Evolutionary conservation across 1,140 invertebrate genomes (phyloP).

Genomic region (Magallana angulata): DNA sequence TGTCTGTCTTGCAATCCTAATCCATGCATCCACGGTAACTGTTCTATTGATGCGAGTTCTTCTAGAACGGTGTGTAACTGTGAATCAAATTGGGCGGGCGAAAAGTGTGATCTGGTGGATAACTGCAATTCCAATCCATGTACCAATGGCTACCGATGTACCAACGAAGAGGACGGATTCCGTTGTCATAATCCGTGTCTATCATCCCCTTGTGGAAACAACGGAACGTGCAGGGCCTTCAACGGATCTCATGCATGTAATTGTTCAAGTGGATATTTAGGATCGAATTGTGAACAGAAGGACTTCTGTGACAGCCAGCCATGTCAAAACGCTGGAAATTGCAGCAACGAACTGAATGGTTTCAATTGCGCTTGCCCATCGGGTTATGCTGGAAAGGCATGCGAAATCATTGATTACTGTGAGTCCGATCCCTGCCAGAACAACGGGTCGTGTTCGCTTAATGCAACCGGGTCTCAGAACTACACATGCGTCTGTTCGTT

Average conservation of each 20-base stretch:
- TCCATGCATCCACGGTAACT: neutral
- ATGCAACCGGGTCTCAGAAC: neutral
- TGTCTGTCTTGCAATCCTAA: constrained; percentile 20
- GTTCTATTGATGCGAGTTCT: neutral
- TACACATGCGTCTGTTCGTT: constrained; percentile 38
- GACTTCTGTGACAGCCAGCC: constrained; percentile 8
- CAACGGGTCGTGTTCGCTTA: constrained; percentile 9
- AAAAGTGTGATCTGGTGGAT: neutral
- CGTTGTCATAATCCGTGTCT: constrained; percentile 28
- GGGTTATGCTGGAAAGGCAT: neutral
- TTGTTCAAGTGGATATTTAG: neutral
- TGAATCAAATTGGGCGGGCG: neutral
- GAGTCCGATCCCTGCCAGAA: neutral
- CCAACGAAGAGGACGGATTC: constrained; percentile 32
- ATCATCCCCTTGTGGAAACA: constrained; percentile 12
- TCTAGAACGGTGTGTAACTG: neutral
- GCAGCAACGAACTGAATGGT: neutral
- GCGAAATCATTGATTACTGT: constrained; percentile 32
- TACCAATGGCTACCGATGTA: neutral
- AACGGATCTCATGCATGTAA: neutral
- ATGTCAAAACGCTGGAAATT: constrained; percentile 24
- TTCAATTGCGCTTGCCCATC: constrained; percentile 16
- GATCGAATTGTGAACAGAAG: neutral
- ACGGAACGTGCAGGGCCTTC: neutral
- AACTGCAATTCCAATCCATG: neutral